Base-by-base conservation (phyloP, 2,797 vertebrate species). In the Cephalopachus bancanus region DNA sequence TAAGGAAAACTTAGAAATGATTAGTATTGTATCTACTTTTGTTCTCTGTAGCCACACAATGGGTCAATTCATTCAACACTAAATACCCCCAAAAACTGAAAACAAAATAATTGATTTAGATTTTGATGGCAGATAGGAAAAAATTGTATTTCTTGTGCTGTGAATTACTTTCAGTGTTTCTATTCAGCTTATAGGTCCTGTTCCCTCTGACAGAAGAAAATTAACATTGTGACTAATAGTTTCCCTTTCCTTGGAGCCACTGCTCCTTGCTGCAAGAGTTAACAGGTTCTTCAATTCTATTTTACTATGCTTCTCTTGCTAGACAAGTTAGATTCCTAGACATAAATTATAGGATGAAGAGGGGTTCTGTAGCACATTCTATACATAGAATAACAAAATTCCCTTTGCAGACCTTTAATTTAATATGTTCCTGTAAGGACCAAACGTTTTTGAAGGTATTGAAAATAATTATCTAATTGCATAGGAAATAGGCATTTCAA, bases 61-160 rank as follows among this genome's bases (percentile, higher is more conserved):
- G 60, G 9, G 79, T 79, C n/a, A 89, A 55, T 71, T 89, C 79
- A 84, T 79, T 89, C 49, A 93, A 57, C 28, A 89, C 14, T 26
- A 79, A 95, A 89, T 65, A 72, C 12, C 57, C 65, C 65, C 30
- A 79, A 90, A 80, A 89, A 72, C 16, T 57, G 49, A 30, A 89
- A 85, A 65, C n/a, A 72, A 37, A 87, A 78, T 71, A 49, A 92
- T 53, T 78, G 10, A 84, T 83, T n/a, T 64, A 88, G 24, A 83
- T 83, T 83, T 92, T 83, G 22, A 44, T 79, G 33, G 79, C 60
- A 49, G 28, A 60, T 72, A 17, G 33, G 5, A 79, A 59, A 72
- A 79, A 30, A 10, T 57, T 59, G 33, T 28, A 10, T 81, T 87
- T 33, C 24, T 79, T 85, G 57, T 53, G 57, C 33, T 86, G 33